Evolutionary conservation across 2,888 invertebrate genomes (phyloP), one percentile per base, ranked within the genome.

Genomic region (Acleris literana): DNA sequence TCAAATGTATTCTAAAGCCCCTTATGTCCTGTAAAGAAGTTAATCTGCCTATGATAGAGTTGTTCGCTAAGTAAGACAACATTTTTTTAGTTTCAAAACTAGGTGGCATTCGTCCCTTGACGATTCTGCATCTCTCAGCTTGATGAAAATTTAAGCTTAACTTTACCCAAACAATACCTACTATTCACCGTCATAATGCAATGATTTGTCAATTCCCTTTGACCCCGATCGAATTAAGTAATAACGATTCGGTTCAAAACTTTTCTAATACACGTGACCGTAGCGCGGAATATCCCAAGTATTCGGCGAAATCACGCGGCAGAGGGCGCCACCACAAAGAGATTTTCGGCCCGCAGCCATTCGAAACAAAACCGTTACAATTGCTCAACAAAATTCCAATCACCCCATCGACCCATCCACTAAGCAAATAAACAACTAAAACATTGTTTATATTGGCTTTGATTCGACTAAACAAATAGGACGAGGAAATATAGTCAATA

Each of bases 341-440:
- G 63, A 69, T 67, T 70, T 69, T 58, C 60, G 57, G 55, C 61
- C 63, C 51, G 43, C 65, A 65, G 20, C 58, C 63, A 69, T 64
- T 58, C 49, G 64, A 51, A 59, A 39, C 55, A 66, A 68, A 58
- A 66, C 68, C 57, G 63, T 58, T 66, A 53, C 52, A 69, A 71
- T 66, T 68, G 68, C 68, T 61, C 49, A 58, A 61, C 70, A 18
- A 69, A 69, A 69, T 71, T 69, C 70, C 69, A 61, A 61, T 62
- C 69, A 56, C 51, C 58, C 67, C 61, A 62, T 62, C 61, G 49
- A 59, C 51, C 54, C 68, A 64, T 57, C 64, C 49, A 51, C 56
- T 54, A 58, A 67, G 61, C 62, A 68, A 64, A 66, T 68, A 70
- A 70, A 69, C 68, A 67, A 54, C 60, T 60, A 64, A 58, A 65